phyloP scores from a whole-genome alignment of 1,140 invertebrate species.

The fruit fly (Drosophila melanogaster) region Release_6_plus_ISO1_MT NT_037436.4:518501-519000 shows the following conservation, averaged over 20 bases:
- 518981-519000: slow-evolving; percentile 55
- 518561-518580: background rate
- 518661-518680: slow-evolving; percentile 30
- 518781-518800: background rate
- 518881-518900: slow-evolving; percentile 64
- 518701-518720: slow-evolving; percentile 9
- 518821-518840: slow-evolving; percentile 13
- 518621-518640: slow-evolving; percentile 33
- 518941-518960: background rate
- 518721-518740: slow-evolving; percentile 30
- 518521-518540: background rate
- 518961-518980: slow-evolving; percentile 42
- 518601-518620: slow-evolving; percentile 32
- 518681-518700: slow-evolving; percentile 13
- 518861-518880: slow-evolving; percentile 11
- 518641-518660: slow-evolving; percentile 30
- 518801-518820: slow-evolving; percentile 5
- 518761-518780: background rate
- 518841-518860: slow-evolving; percentile 3
- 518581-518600: slow-evolving; percentile 20
- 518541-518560: background rate
- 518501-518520: background rate
- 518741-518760: slow-evolving; percentile 8
- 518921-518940: slow-evolving; percentile 46
- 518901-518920: slow-evolving; percentile 3